A percentile compares a stretch with the other conserved stretches of the same genome.
These are phyloP conservation scores for Priocnemis perturbator DNA, from an alignment of 2,888 invertebrate species.

Conservation along the genomic window DNA sequence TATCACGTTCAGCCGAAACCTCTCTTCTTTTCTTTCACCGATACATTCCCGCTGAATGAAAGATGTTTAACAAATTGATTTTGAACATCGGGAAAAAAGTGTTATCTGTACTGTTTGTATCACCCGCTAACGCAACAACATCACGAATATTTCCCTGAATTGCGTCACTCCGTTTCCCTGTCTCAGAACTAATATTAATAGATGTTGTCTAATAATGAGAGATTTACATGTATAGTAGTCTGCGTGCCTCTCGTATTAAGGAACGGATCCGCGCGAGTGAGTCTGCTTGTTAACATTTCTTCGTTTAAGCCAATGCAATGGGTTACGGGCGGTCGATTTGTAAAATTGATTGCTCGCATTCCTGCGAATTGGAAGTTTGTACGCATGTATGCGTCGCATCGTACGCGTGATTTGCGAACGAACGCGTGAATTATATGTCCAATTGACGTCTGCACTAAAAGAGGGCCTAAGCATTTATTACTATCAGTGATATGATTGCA, in stretches of 20 bases:
- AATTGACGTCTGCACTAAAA: background rate
- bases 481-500: background rate
- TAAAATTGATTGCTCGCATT: background rate
- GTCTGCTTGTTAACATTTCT: background rate
- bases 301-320: too few relatives aligned
- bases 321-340: too few relatives aligned
- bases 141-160: background rate
- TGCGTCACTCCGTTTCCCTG: background rate
- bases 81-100: background rate
- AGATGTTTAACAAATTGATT: background rate
- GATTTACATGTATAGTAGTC: background rate
- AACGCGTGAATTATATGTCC: background rate
- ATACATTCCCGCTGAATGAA: background rate
- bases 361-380: background rate
- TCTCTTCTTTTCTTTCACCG: background rate
- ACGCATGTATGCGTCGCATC: background rate
- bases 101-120: background rate
- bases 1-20: too few relatives aligned
- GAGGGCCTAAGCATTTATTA: slow-evolving; percentile 13
- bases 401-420: background rate
- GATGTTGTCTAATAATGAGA: background rate
- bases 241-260: background rate
- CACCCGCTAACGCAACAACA: background rate
- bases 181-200: background rate
- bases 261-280: background rate